A percentile compares a stretch with the other conserved stretches of the same genome.
phyloP scores from a whole-genome alignment of 2,888 invertebrate species.

The Eupithecia pulchellata region DNA sequence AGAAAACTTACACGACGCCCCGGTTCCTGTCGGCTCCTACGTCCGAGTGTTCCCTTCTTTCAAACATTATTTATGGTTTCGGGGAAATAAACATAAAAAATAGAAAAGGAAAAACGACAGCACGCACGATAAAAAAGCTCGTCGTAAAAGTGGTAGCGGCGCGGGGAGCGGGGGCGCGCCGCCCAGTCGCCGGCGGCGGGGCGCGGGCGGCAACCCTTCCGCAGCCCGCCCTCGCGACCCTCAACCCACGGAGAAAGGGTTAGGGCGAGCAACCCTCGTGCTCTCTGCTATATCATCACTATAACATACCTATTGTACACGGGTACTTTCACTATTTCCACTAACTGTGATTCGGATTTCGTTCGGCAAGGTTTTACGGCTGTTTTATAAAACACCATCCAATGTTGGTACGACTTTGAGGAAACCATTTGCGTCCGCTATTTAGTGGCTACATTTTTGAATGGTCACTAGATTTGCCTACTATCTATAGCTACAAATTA shows the following conservation, averaged over 20 bases:
- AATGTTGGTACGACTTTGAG: neutral
- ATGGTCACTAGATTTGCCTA: neutral
- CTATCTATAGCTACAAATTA: too few species aligned
- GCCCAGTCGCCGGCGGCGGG: conserved; percentile 59
- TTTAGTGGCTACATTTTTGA: neutral
- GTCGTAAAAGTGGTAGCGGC: conserved; percentile 80
- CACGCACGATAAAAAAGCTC: conserved; percentile 85
- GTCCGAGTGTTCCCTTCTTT: conserved; percentile 85
- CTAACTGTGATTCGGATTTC: conserved; percentile 1
- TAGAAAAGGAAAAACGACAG: conserved; percentile 86
- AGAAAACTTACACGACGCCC: conserved; percentile 79
- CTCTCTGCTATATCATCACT: conserved; percentile 50
- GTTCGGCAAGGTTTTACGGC: neutral
- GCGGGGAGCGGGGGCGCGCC: conserved; percentile 58
- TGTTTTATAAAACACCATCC: neutral
- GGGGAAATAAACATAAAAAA: conserved; percentile 86
- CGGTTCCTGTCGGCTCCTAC: conserved; percentile 80
- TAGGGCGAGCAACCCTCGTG: conserved; percentile 73
- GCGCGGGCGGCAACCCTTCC: conserved; percentile 81
- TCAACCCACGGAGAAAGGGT: conserved; percentile 77
- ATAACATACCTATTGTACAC: conserved; percentile 22
- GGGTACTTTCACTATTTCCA: conserved; percentile 21
- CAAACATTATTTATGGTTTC: conserved; percentile 86
- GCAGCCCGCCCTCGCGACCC: conserved; percentile 72
- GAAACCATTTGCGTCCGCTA: neutral